These are phyloP conservation scores for Hirundo rustica DNA, from an alignment of 2,797 vertebrate genomes.

Conservation along the genomic window DNA sequence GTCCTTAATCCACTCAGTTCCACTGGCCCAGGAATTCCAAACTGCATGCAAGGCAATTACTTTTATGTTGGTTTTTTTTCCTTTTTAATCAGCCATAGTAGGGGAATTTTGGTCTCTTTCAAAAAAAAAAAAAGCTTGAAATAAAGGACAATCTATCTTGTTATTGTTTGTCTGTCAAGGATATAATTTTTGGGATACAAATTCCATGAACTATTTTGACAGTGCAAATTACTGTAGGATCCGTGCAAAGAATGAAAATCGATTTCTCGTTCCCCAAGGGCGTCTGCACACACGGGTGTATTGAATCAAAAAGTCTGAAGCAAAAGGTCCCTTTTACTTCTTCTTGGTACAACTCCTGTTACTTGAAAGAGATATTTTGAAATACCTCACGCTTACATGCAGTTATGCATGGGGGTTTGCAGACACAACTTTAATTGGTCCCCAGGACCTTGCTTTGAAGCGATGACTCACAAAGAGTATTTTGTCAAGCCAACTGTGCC, in stretches of 20 bases:
- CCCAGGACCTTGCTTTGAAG: slow-evolving; percentile 74
- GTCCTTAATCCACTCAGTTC: neutral
- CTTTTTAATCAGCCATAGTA: neutral
- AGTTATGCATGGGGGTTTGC: slow-evolving; percentile 43
- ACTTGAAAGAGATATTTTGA: slow-evolving; percentile 49
- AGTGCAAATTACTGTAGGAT: neutral
- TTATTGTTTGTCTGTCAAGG: neutral
- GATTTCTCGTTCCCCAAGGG: slow-evolving; percentile 11
- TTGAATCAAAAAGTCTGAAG: slow-evolving; percentile 24
- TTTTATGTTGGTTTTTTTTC: neutral
- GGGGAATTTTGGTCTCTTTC: neutral
- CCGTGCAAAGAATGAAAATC: slow-evolving; percentile 38
- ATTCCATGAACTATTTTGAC: neutral
- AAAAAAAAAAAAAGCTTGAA: neutral
- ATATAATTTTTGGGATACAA: neutral
- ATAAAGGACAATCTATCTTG: neutral
- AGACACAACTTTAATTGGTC: slow-evolving; percentile 68
- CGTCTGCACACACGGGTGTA: neutral
- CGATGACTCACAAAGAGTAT: slow-evolving; percentile 75
- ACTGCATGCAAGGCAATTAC: neutral
- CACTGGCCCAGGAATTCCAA: neutral
- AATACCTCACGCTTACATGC: slow-evolving; percentile 10
- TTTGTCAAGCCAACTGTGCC: slow-evolving; percentile 72
- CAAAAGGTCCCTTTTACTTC: neutral
- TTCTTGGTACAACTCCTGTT: neutral